Conservation (phyloP, 2,888 invertebrate genomes). For the Vandiemenella viatica region DNA sequence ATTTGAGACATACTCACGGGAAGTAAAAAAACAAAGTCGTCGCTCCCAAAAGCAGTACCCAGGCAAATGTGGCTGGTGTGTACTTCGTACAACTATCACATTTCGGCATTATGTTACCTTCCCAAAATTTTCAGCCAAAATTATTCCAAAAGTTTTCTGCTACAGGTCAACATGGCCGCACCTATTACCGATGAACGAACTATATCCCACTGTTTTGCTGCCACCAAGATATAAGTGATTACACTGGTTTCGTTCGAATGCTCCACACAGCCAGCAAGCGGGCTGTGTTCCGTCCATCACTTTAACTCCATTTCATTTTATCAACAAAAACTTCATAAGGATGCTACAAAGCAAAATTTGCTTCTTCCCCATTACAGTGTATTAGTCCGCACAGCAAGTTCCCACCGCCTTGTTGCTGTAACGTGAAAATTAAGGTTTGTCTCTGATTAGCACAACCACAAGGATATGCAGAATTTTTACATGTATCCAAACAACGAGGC, state of each 20-base stretch:
- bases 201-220: neutral
- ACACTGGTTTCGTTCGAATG: neutral
- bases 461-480: too few relatives aligned
- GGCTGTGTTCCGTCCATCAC: too few relatives aligned
- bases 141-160: conserved; percentile 22
- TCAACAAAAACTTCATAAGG: too few relatives aligned
- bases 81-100: conserved; percentile 93
- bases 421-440: too few relatives aligned
- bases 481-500: too few relatives aligned
- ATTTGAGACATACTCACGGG: conserved; percentile 87
- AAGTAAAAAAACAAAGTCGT: conserved; percentile 92
- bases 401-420: neutral
- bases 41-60: conserved; percentile 85
- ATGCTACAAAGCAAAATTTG: too few relatives aligned
- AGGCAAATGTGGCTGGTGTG: conserved; percentile 96
- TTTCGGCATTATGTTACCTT: conserved; percentile 64
- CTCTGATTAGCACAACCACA: too few relatives aligned
- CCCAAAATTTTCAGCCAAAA: conserved; percentile 16
- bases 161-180: conserved; percentile 48
- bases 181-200: conserved; percentile 14
- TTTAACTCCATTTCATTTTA: too few relatives aligned
- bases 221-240: neutral
- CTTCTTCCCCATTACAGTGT: neutral
- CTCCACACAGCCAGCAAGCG: too few relatives aligned
- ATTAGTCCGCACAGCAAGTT: neutral